Evolutionary conservation across 2,113 vertebrate genomes (phyloP).

Genomic region (Hemiscyllium ocellatum): DNA sequence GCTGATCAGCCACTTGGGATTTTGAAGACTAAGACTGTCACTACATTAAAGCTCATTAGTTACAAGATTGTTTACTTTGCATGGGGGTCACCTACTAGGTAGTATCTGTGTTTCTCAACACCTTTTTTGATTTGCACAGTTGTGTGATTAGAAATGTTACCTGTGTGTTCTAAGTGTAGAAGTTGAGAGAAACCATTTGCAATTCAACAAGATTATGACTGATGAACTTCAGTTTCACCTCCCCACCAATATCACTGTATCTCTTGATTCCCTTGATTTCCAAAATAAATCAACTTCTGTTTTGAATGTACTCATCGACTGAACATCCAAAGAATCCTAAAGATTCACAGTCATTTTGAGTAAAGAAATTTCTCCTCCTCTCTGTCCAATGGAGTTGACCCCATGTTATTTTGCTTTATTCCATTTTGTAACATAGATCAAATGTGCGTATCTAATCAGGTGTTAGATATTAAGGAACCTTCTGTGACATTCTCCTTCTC

Average conservation of each 20-base stretch:
- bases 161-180: not conserved
- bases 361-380: not conserved
- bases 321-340: not conserved
- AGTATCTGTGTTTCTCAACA: not conserved
- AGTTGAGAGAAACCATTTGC: not conserved
- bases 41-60: not conserved
- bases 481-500: not conserved
- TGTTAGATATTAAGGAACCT: not conserved
- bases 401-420: not conserved
- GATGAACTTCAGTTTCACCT: not conserved
- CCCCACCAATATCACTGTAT: not conserved
- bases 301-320: not conserved
- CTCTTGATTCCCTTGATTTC: not conserved
- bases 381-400: not conserved
- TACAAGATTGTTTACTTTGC: not conserved
- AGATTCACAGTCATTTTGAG: not conserved
- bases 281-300: not conserved
- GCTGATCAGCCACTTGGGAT: not conserved
- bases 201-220: not conserved
- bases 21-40: not conserved
- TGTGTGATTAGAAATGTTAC: not conserved
- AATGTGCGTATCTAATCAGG: not conserved
- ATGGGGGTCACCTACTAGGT: not conserved
- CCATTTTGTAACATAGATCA: not conserved
- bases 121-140: not conserved